Percentiles rank a stretch among this genome's conserved stretches.
phyloP scores from a whole-genome alignment of 2,797 vertebrate genomes.

The Enteromius mattozi region DNA sequence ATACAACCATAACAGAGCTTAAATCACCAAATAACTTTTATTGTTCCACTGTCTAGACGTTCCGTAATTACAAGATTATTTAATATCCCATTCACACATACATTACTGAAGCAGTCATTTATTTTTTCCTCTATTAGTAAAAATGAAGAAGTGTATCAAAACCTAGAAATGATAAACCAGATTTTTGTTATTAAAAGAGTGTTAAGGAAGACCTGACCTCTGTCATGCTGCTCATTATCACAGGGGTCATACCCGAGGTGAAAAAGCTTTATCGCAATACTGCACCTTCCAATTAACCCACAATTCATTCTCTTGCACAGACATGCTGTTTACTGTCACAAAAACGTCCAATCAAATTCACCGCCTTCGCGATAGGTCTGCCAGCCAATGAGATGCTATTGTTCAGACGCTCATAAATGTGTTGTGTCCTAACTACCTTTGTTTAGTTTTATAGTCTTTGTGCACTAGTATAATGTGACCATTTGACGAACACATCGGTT shows the following conservation, averaged over 20 bases:
- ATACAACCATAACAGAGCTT: constrained; percentile 51
- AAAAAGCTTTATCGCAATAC: constrained; percentile 19
- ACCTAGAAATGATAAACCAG: not conserved
- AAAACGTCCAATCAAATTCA: constrained; percentile 11
- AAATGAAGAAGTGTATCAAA: not conserved
- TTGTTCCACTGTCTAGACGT: constrained; percentile 59
- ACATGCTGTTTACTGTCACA: constrained; percentile 12
- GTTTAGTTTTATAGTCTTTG: constrained; percentile 38
- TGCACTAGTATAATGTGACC: constrained; percentile 17
- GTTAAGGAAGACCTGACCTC: not conserved
- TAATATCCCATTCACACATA: constrained; percentile 42
- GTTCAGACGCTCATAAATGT: constrained; percentile 28
- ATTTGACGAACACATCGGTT: not conserved
- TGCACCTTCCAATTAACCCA: constrained; percentile 27
- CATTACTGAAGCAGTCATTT: not conserved
- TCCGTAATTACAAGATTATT: constrained; percentile 53
- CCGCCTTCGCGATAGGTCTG: not conserved
- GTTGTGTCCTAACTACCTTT: constrained; percentile 26
- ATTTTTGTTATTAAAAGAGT: not conserved
- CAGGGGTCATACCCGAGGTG: not conserved
- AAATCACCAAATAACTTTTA: constrained; percentile 57
- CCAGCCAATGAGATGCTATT: not conserved
- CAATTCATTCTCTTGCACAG: constrained; percentile 31
- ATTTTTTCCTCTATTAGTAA: constrained; percentile 2
- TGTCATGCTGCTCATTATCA: constrained; percentile 7